phyloP scores from a whole-genome alignment of 92 coral and sea anemone species.

The Galaxea fascicularis region DNA sequence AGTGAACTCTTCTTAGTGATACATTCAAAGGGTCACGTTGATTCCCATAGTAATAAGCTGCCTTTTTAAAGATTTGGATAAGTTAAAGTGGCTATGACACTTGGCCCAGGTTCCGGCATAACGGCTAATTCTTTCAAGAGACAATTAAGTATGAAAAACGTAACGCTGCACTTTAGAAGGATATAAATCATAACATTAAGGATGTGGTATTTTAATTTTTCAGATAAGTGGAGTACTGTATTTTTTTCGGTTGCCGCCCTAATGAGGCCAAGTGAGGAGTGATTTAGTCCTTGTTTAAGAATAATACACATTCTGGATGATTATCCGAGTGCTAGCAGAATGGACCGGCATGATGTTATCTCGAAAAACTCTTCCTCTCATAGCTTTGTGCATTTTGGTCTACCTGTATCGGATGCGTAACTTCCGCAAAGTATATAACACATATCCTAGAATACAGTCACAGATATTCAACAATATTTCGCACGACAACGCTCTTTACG shows the following conservation, averaged over 20 bases:
- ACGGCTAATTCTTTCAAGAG: no score
- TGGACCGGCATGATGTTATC: conserved; percentile 7
- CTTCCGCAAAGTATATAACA: background rate
- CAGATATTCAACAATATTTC: background rate
- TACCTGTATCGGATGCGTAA: conserved; percentile 38
- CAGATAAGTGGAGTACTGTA: no score
- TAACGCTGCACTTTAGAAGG: no score
- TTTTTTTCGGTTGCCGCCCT: background rate
- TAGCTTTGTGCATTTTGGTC: conserved; percentile 19
- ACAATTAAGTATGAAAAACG: no score
- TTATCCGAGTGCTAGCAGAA: conserved; percentile 1
- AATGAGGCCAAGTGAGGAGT: background rate
- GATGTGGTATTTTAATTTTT: no score
- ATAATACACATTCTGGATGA: conserved; percentile 40
- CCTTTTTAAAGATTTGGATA: no score
- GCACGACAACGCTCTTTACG: conserved; percentile 49
- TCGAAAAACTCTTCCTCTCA: conserved; percentile 10
- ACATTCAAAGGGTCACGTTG: no score
- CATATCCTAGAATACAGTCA: background rate
- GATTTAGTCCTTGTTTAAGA: background rate
- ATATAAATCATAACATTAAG: no score
- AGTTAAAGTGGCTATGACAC: no score
- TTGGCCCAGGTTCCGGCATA: no score
- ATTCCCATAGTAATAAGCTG: no score
- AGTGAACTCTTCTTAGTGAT: no score